Evolutionary conservation across 2,888 invertebrate genomes (phyloP), one percentile per base, ranked within the genome.

Genomic region (Steinernema scapterisci): DNA sequence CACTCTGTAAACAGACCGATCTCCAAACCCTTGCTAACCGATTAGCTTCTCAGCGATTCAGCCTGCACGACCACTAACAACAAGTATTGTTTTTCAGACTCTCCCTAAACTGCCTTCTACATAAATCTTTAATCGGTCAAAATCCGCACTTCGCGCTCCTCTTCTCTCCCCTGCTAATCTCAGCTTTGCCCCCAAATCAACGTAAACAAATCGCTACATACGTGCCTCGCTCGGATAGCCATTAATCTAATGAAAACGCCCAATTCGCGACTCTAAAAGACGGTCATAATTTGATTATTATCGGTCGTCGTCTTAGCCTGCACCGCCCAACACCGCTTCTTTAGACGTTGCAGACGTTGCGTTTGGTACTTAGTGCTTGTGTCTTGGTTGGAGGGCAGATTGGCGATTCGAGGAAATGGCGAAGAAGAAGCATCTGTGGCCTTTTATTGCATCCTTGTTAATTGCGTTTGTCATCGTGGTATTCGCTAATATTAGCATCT

Each of bases 401-500:
- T 52, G 7, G 13, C 3, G n/a, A 19, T 48, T 19, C 21, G 19
- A n/a, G 21, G 21, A n/a, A 9, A 23, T 11, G 19, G 11, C 52
- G 11, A n/a, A 19, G 21, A 11, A 11, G 11, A 19, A 23, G 52
- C 52, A 52, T 23, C 23, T 52, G 19, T 52, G 52, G 52, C 52
- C 52, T 9, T 52, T 52, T 52, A 11, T 52, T 11, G 52, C 21
- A 1, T 52, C 52, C 11, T 25, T 38, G 9, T 9, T 25, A 63
- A 19, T 63, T 11, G 27, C 63, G 63, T n/a, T 63, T 16, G 63
- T 63, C 31, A 31, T 63, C 27, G 63, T 63, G 16, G 27, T 63
- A 11, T 63, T 63, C n/a, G 63, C 27, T 16, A 63, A 63, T 31
- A 63, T 63, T n/a, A 63, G 63, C 16, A 27, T 63, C 38, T 63